phyloP scores from a whole-genome alignment of 2,888 invertebrate species.

The Pyrrhosoma nymphula region DNA sequence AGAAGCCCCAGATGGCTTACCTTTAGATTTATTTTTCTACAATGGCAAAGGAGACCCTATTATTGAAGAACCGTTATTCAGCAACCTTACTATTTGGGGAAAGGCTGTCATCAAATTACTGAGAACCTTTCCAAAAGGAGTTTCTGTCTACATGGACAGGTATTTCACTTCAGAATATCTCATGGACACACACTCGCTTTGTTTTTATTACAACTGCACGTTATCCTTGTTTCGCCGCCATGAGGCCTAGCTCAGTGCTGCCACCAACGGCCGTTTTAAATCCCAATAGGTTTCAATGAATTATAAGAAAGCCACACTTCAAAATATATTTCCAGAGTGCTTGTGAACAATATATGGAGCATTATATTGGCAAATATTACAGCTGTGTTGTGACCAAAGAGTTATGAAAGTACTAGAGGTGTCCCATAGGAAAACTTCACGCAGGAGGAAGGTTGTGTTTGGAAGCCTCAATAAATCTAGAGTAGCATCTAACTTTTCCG shows the following conservation, averaged over 20 bases:
- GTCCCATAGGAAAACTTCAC: too few species aligned
- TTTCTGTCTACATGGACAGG: conserved; percentile 69
- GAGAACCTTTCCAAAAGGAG: conserved; percentile 58
- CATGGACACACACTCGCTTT: conserved; percentile 36
- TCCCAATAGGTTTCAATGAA: conserved; percentile 25
- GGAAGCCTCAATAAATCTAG: too few species aligned
- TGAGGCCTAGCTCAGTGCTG: not conserved
- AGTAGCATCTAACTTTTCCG: too few species aligned
- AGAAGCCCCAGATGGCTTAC: conserved; percentile 38
- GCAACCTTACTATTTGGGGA: not conserved
- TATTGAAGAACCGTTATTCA: conserved; percentile 5
- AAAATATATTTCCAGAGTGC: too few species aligned
- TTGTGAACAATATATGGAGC: too few species aligned
- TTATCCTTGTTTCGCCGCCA: not conserved
- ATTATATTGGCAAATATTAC: too few species aligned
- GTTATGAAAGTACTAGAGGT: too few species aligned
- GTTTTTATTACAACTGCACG: not conserved
- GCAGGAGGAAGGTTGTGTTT: too few species aligned
- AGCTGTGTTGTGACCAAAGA: too few species aligned
- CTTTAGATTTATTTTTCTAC: conserved; percentile 43
- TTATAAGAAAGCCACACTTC: conserved; percentile 62
- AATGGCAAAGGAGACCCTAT: conserved; percentile 66
- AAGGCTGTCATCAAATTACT: not conserved
- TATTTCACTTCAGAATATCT: conserved; percentile 69
- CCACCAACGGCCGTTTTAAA: conserved; percentile 1